phyloP scores from a whole-genome alignment of 2,888 invertebrate species.

The Eupithecia exiguata region DNA sequence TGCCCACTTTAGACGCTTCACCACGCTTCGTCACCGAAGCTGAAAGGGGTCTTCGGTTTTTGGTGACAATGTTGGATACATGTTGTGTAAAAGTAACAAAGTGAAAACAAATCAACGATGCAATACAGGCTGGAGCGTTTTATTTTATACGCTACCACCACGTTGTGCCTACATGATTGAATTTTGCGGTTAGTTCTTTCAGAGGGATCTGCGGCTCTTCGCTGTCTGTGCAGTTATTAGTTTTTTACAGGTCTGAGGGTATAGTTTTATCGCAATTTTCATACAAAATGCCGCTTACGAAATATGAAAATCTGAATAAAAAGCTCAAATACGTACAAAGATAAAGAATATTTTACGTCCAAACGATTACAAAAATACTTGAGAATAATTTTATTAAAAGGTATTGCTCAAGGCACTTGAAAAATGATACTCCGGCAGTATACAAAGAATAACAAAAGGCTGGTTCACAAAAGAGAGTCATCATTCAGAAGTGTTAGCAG shows the following conservation, averaged over 20 bases:
- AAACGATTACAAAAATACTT: slow-evolving; percentile 23
- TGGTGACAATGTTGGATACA: slow-evolving; percentile 56
- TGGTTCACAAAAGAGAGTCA: slow-evolving; percentile 65
- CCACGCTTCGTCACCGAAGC: slow-evolving; percentile 25
- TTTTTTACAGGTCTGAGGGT: neutral
- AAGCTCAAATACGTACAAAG: no score
- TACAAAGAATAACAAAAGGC: slow-evolving; percentile 59
- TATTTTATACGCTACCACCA: slow-evolving; percentile 70
- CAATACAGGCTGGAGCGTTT: slow-evolving; percentile 67
- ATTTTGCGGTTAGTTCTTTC: slow-evolving; percentile 75
- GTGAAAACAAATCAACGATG: slow-evolving; percentile 77
- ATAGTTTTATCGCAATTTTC: neutral
- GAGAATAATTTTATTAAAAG: slow-evolving; percentile 19
- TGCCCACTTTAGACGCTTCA: slow-evolving; percentile 41
- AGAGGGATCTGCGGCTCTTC: slow-evolving; percentile 47
- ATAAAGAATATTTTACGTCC: neutral
- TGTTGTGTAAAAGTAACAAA: slow-evolving; percentile 62
- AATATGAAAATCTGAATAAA: neutral
- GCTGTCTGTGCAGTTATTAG: slow-evolving; percentile 3
- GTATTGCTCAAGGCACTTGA: slow-evolving; percentile 39
- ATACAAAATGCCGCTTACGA: neutral
- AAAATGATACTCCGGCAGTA: slow-evolving; percentile 49
- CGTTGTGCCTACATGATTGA: slow-evolving; percentile 66
- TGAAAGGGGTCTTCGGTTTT: slow-evolving; percentile 49
- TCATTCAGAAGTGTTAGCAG: slow-evolving; percentile 78